Base-by-base conservation (phyloP, 2,888 invertebrate species). In the Dorcus hopei region DNA sequence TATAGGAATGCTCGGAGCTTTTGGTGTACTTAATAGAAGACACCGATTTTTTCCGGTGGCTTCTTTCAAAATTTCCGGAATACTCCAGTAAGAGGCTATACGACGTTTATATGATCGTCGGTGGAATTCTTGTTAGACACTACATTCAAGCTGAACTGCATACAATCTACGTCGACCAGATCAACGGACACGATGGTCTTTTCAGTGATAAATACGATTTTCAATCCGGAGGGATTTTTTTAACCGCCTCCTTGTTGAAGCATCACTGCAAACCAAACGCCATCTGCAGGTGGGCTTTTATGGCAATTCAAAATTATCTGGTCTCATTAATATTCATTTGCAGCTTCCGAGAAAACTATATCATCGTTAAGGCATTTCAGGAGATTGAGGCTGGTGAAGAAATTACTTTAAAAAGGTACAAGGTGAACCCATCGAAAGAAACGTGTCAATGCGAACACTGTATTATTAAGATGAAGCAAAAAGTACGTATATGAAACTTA, bases 251-350 rank as follows among this genome's bases (percentile, higher is more conserved):
- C 6, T 45, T 69, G 23, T 49, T 70, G 5, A 68, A 66, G 48
- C 67, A 68, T 54, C 58, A 65, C 11, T 71, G 71, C 52, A 58
- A 62, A 9, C 68, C 70, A 9, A 71, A 71, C 55, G 61, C 67
- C 19, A 56, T 57, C 23, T 54, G 68, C 23, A 56, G 69, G 71
- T 71, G 65, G 65, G 69, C 67, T 42, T 42, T 9, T 9, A 14
- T 6, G 42, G 9, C 6, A 14, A 14, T 42, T 42, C 6, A 42
- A 11, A 7, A 42, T 7, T 4, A 33, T 5, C 26, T 6, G 26
- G 26, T 6, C 4, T 16, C 33, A 14, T 33, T 23, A 4, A 8
- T 3, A 11, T 14, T 41, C n/a, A 52, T 43, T 69, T 69, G 39
- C 58, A 71, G 71, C 16, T 51, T 66, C 11, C 64, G 51, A 41